Evolutionary conservation across 2,113 vertebrate genomes (phyloP).

Genomic region (Rhadina sibilatrix): DNA sequence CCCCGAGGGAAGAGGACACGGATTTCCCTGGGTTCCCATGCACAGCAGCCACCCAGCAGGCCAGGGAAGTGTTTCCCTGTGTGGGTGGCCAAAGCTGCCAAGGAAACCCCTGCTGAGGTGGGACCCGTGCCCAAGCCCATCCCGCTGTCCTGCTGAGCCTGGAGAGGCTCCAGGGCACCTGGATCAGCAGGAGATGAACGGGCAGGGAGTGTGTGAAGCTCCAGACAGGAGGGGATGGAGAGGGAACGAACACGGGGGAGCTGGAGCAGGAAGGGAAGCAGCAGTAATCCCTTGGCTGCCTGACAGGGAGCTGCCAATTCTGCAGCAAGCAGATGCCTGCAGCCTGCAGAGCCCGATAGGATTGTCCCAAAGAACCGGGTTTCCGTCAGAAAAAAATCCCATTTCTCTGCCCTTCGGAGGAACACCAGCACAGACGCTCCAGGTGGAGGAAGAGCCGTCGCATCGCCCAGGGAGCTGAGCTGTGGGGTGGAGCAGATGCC

Average conservation of each 20-base stretch:
- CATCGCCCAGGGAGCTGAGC: neutral
- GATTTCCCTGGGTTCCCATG: neutral
- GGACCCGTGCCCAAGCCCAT: neutral
- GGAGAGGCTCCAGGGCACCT: neutral
- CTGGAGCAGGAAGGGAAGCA: neutral
- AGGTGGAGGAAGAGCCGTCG: neutral
- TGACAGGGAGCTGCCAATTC: slow-evolving; percentile 5
- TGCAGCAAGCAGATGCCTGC: neutral
- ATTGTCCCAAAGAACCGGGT: neutral
- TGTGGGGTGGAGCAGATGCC: neutral
- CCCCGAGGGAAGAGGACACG: too few relatives aligned
- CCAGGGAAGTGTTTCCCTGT: neutral
- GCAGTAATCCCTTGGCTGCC: slow-evolving; percentile 19
- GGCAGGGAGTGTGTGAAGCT: neutral
- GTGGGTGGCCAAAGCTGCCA: neutral
- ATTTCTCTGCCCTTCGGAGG: neutral
- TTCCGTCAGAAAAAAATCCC: neutral
- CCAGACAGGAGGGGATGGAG: neutral
- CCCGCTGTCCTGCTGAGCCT: neutral
- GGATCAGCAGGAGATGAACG: neutral
- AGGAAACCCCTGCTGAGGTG: neutral
- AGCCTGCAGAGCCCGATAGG: neutral
- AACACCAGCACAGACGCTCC: neutral
- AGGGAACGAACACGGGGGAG: neutral
- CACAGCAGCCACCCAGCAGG: neutral